Base-by-base conservation (phyloP, 2,888 invertebrate genomes). In the Heteropelma amictum region DNA sequence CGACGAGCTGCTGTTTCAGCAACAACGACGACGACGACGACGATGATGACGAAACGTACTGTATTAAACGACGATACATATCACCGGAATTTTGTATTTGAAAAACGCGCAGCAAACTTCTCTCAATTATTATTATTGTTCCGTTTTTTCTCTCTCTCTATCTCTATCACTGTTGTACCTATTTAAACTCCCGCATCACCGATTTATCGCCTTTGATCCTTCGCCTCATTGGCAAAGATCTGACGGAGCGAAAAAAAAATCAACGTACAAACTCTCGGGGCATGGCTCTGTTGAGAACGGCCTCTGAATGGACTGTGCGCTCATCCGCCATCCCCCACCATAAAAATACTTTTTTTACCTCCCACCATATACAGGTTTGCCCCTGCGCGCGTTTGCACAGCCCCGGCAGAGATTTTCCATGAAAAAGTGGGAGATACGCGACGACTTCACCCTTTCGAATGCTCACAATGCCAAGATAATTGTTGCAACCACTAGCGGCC, bases 31-130 rank as follows among this genome's bases (percentile, higher is more conserved):
- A 45, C 47, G 61, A 42, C 56, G 26, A 56, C 40, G 68, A 17
- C 67, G 35, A 68, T 42, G 69, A 54, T 64, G 69, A 64, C 49
- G 51, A 63, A 54, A 49, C 70, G 71, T 49, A 60, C 71, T 38
- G 42, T 45, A 68, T 58, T 60, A 53, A 45, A 49, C 76, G 51
- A 72, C 72, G 76, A 76, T 76, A 72, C 76, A 76, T n/a, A n/a
- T 76, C 67, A 76, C 76, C 76, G 71, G 64, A 76, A 58, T 63
- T 33, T 33, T 21, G 26, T 56, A 49, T 49, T 58, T 40, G 23
- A 26, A 19, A 14, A 21, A 64, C 28, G 45, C 60, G 49, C 56
- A 33, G 12, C 45, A 35, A 54, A 23, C 12, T 17, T 35, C 47
- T 23, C 23, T 23, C 17, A 53, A 8, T 12, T 14, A 51, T 30